Conservation (phyloP, 92 coral and sea anemone genomes). For the Hydrozoanthus gracilis region DNA sequence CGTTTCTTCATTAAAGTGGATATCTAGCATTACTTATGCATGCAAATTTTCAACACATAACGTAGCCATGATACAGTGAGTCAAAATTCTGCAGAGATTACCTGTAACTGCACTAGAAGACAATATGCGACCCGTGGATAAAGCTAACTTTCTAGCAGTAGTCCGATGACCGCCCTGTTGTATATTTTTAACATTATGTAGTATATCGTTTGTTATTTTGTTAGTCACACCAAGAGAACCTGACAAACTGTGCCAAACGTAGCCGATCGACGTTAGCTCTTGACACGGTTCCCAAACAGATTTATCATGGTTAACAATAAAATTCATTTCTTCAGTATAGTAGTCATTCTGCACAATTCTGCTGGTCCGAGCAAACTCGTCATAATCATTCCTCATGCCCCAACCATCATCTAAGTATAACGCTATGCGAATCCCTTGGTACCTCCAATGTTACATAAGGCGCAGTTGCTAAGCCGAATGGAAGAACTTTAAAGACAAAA, state of each 20-base stretch:
- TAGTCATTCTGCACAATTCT: conserved; percentile 18
- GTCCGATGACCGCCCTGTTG: neutral
- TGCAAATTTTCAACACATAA: neutral
- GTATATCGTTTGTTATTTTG: neutral
- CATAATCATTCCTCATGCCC: neutral
- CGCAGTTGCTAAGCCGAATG: conserved; percentile 6
- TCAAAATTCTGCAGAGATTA: conserved; percentile 28
- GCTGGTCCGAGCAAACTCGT: neutral
- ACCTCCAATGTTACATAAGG: conserved; percentile 16
- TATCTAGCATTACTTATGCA: neutral
- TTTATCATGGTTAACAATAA: conserved; percentile 45
- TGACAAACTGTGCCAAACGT: conserved; percentile 19
- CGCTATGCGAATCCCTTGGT: conserved; percentile 27
- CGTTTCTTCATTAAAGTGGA: neutral
- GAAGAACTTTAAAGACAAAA: conserved; percentile 22
- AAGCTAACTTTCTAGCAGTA: neutral
- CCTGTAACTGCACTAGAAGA: conserved; percentile 41
- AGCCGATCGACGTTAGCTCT: conserved; percentile 25
- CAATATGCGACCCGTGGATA: conserved; percentile 5
- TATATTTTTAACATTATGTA: neutral
- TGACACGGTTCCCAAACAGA: conserved; percentile 45
- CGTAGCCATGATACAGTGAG: neutral
- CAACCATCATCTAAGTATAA: neutral
- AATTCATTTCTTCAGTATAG: neutral
- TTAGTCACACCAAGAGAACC: conserved; percentile 14